Percentiles rank a stretch among this genome's conserved stretches.
These are phyloP conservation scores for Patiria miniata DNA, from an alignment of 35 echinoderm and acorn worm species.

Conservation along the genomic window DNA sequence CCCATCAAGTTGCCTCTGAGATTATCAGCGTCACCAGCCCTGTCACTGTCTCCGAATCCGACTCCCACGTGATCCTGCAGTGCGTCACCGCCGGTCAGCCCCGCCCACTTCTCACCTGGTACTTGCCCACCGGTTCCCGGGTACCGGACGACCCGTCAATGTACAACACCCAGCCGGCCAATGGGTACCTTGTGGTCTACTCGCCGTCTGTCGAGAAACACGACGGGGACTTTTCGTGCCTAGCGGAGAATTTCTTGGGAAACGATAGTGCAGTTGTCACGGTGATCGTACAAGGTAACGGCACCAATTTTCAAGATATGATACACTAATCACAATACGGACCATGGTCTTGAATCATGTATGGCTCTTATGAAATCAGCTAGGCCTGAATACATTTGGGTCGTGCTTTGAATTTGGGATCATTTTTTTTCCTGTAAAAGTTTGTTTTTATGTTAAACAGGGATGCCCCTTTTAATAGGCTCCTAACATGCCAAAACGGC, in stretches of 20 bases:
- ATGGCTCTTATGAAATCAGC: too few species aligned
- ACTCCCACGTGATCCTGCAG: constrained; percentile 16
- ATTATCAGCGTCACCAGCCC: constrained; percentile 39
- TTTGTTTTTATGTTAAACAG: too few species aligned
- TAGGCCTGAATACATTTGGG: too few species aligned
- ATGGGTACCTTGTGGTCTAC: constrained; percentile 58
- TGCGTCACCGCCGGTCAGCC: constrained; percentile 62
- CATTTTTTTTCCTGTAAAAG: too few species aligned
- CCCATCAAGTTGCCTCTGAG: constrained; percentile 54
- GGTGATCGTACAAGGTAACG: constrained; percentile 72
- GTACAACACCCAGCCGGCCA: constrained; percentile 31
- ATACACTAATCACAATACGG: too few species aligned
- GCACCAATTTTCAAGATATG: not conserved
- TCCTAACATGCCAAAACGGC: too few species aligned
- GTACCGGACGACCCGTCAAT: constrained; percentile 10
- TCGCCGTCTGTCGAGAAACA: constrained; percentile 52
- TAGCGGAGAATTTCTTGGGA: constrained; percentile 68
- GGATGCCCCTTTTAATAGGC: too few species aligned
- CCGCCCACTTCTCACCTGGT: constrained; percentile 60
- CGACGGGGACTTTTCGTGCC: constrained; percentile 80
- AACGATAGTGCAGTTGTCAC: constrained; percentile 28
- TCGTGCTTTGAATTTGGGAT: too few species aligned
- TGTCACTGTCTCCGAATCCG: constrained; percentile 23
- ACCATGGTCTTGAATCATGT: too few species aligned
- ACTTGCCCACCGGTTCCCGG: constrained; percentile 46